phyloP scores from a whole-genome alignment of 2,113 vertebrate species.

The Phylloscopus whistleri region DNA sequence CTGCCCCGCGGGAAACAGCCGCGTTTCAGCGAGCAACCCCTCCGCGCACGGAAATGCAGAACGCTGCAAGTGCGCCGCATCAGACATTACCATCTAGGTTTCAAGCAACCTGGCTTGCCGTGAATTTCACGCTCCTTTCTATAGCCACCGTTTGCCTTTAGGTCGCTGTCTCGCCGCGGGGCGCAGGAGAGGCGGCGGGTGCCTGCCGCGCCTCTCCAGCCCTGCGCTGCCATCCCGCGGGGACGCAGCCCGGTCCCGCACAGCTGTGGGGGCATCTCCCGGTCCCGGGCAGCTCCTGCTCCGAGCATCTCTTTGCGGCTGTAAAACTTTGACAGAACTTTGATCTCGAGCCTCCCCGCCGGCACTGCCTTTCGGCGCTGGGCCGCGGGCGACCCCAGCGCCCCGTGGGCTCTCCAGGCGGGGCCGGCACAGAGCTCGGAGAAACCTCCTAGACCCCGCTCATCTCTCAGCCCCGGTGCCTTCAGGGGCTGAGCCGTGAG shows the following conservation, averaged over 20 bases:
- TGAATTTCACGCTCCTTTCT: background rate
- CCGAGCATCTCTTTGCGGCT: background rate
- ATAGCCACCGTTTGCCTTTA: background rate
- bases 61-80: background rate
- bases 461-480: too few relatives aligned
- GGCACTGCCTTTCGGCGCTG: background rate
- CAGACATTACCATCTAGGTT: background rate
- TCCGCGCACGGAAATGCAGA: background rate
- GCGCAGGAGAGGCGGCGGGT: too few relatives aligned
- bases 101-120: background rate
- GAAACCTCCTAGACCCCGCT: background rate
- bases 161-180: background rate
- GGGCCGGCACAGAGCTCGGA: background rate
- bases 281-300: background rate
- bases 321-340: background rate
- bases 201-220: too few relatives aligned
- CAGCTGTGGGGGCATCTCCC: background rate
- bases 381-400: accelerated
- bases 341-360: too few relatives aligned
- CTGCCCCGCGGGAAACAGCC: background rate
- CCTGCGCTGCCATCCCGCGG: background rate
- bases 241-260: too few relatives aligned
- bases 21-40: background rate
- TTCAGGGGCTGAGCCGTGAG: background rate
- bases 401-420: background rate